Conservation (phyloP, 2,113 vertebrate genomes). For the Caretta caretta region DNA sequence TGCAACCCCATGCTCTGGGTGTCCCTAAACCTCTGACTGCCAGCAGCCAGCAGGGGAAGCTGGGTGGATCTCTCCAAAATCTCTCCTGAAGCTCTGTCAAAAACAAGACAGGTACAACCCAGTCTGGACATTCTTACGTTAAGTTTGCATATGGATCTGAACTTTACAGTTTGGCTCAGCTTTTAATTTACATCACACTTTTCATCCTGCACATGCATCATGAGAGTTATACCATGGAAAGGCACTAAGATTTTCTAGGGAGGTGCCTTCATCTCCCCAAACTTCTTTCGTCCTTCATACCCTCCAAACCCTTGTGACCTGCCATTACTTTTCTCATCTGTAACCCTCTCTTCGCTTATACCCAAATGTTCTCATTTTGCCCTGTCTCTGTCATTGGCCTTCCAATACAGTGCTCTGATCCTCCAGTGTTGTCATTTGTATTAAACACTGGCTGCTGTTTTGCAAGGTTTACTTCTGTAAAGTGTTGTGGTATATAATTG, state of each 20-base stretch:
- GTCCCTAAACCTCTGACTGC: neutral
- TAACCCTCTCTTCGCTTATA: too few species aligned
- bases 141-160: neutral
- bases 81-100: too few species aligned
- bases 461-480: accelerated
- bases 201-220: too few species aligned
- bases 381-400: accelerated
- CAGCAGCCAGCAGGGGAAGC: neutral
- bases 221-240: accelerated
- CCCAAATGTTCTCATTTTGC: accelerated
- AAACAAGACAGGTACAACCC: neutral
- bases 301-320: neutral
- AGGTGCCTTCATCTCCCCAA: neutral
- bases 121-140: neutral
- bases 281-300: accelerated
- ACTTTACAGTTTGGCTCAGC: neutral
- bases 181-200: neutral
- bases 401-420: neutral
- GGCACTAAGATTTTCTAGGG: neutral
- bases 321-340: neutral
- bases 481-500: neutral
- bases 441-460: neutral
- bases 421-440: accelerated
- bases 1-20: neutral
- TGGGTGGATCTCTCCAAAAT: neutral